Evolutionary conservation across 2,113 vertebrate species (phyloP).

Genomic region (Hemichromis elongatus): DNA sequence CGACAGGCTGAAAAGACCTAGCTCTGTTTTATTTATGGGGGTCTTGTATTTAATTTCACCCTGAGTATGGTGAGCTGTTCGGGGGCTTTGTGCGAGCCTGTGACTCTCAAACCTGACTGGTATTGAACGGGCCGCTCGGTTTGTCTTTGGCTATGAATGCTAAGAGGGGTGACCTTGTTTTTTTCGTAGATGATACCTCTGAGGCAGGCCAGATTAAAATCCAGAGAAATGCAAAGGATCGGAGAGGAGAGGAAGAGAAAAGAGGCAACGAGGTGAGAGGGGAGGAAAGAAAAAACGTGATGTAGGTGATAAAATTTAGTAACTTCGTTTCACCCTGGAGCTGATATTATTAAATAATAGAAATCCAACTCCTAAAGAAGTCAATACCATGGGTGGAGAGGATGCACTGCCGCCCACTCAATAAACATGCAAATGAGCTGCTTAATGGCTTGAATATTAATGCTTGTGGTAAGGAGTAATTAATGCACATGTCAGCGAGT

Average conservation of each 20-base stretch:
- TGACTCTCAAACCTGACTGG: conserved; percentile 47
- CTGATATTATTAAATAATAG: conserved; percentile 9
- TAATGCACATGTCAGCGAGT: conserved; percentile 59
- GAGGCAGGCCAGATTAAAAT: conserved; percentile 46
- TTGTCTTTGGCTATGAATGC: conserved; percentile 58
- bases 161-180: conserved; percentile 66
- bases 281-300: not conserved
- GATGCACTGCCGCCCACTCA: conserved; percentile 40
- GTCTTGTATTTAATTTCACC: conserved; percentile 67
- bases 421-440: conserved; percentile 69
- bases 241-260: not conserved
- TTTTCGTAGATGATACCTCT: conserved; percentile 23
- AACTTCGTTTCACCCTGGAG: not conserved
- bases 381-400: conserved; percentile 10
- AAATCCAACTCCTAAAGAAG: conserved; percentile 35
- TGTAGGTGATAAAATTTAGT: not conserved
- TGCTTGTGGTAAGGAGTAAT: conserved; percentile 45
- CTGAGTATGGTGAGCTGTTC: not conserved
- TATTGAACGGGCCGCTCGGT: conserved; percentile 26
- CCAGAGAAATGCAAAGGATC: conserved; percentile 31
- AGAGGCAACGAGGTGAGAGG: not conserved
- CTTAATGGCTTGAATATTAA: conserved; percentile 64
- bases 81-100: conserved; percentile 1
- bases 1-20: conserved; percentile 17
- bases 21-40: conserved; percentile 65